Conservation (phyloP, 2,113 vertebrate genomes). For the Crocuta crocuta region DNA sequence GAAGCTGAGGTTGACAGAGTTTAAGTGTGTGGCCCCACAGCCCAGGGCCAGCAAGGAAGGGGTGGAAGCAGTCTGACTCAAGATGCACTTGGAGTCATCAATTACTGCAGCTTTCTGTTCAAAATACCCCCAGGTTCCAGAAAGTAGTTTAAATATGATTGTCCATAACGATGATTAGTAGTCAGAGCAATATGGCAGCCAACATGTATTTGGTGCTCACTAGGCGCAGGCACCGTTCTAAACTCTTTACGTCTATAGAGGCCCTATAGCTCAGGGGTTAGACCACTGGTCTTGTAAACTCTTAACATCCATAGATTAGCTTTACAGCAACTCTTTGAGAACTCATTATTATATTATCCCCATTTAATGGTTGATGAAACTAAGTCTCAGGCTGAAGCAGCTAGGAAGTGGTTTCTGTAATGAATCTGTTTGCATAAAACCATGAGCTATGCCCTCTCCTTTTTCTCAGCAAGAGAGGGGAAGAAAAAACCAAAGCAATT, state of each 20-base stretch:
- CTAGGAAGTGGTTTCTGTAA: background rate
- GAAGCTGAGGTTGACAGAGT: background rate
- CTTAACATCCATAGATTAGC: rapidly evolving
- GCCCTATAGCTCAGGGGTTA: too few relatives aligned
- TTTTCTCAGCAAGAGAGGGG: background rate
- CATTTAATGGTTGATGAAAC: background rate
- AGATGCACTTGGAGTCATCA: rapidly evolving
- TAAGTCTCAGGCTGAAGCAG: too few relatives aligned
- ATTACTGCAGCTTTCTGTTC: background rate
- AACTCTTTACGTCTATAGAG: rapidly evolving
- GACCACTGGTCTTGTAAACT: too few relatives aligned
- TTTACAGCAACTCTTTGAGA: background rate
- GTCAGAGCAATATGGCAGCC: background rate
- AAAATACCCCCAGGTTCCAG: background rate
- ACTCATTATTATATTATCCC: too few relatives aligned
- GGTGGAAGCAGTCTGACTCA: rapidly evolving
- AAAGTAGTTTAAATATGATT: too few relatives aligned
- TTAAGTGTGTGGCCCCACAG: too few relatives aligned
- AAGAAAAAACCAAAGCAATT: background rate
- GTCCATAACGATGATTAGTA: background rate
- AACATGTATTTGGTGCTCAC: rapidly evolving
- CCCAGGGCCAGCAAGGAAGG: background rate
- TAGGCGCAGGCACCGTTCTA: background rate
- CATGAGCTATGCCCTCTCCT: background rate
- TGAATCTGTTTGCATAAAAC: background rate